phyloP scores from a whole-genome alignment of 1,140 invertebrate species.

The Phthorimaea operculella region DNA sequence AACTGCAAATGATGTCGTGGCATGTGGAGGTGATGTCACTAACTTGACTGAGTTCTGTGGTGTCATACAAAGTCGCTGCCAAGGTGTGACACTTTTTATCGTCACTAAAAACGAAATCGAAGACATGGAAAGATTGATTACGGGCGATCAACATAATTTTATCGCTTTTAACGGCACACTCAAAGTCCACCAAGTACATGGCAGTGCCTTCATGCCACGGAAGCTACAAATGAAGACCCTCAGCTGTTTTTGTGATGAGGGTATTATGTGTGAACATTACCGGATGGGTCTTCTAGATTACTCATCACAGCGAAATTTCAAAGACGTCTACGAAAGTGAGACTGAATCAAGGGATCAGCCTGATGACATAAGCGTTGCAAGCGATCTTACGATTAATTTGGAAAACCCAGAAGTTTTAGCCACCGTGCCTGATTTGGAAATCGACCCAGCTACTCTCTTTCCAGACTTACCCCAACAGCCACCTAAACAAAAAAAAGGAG shows the following conservation, averaged over 20 bases:
- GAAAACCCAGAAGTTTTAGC: too few relatives aligned
- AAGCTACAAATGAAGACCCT: constrained; percentile 22
- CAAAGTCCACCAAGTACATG: constrained; percentile 23
- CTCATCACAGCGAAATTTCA: too few relatives aligned
- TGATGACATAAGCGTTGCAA: too few relatives aligned
- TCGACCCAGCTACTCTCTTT: too few relatives aligned
- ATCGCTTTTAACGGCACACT: constrained; percentile 24
- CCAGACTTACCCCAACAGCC: too few relatives aligned
- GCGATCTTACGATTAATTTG: too few relatives aligned
- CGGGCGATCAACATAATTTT: constrained; percentile 12
- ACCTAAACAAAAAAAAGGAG: too few relatives aligned
- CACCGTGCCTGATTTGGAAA: too few relatives aligned
- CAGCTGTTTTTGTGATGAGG: constrained; percentile 26
- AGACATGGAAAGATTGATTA: not conserved
- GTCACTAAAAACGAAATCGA: constrained; percentile 5
- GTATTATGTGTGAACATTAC: too few relatives aligned
- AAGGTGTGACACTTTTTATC: constrained; percentile 1
- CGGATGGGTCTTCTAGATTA: too few relatives aligned
- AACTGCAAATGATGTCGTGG: constrained; percentile 27
- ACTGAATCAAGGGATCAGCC: too few relatives aligned
- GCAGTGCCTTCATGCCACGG: constrained; percentile 14
- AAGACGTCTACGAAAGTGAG: too few relatives aligned
- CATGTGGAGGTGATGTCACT: constrained; percentile 7
- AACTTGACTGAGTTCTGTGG: constrained; percentile 3
- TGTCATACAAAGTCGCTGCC: constrained; percentile 6